Base-by-base conservation (phyloP, 2,797 vertebrate species). In the Mus minutoides region DNA sequence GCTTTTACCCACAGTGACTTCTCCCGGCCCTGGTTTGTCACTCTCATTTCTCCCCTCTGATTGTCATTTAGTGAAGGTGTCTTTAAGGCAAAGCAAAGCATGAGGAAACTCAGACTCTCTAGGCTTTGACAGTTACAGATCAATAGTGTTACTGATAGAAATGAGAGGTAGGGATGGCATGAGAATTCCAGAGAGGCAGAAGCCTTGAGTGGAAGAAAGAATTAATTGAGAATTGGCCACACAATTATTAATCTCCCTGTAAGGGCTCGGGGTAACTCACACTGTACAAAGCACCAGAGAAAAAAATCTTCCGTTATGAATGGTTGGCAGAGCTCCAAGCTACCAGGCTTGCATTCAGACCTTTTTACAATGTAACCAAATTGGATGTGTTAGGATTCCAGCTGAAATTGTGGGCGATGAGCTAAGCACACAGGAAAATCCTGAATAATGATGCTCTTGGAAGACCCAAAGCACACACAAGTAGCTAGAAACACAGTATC, bases 71-170 rank as follows among this genome's bases (percentile, higher is more conserved):
- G 88, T 10, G 64, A 76, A 69, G 31, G 79, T 94, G 93, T 43
- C 26, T 82, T 80, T 71, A 80, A 92, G 76, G 56, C 31, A 85
- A 92, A 46, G 62, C 46, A 71, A 19, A 64, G 4, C 9, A 75
- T 85, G 62, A 92, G 77, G 92, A 90, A 94, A 62, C 19, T 75
- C 52, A 56, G 4, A n/a, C 67, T 93, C 40, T 94, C 40, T 85
- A n/a, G 14, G 6, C 2, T 94, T 92, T 58, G 26, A 29, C n/a
- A 16, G 16, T 9, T 49, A 3, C 43, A 62, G 69, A 26, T 85
- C 49, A 78, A 49, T 43, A 62, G 75, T 52, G 79, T 58, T 2
- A 13, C 49, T 2, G 2, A 11, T 73, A 6, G 40, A 67, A 31
- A 64, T 26, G 37, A 69, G 64, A 88, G 43, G 1, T 40, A 64